Evolutionary conservation across 2,113 vertebrate genomes (phyloP).

Genomic region (Aegotheles bennettii): DNA sequence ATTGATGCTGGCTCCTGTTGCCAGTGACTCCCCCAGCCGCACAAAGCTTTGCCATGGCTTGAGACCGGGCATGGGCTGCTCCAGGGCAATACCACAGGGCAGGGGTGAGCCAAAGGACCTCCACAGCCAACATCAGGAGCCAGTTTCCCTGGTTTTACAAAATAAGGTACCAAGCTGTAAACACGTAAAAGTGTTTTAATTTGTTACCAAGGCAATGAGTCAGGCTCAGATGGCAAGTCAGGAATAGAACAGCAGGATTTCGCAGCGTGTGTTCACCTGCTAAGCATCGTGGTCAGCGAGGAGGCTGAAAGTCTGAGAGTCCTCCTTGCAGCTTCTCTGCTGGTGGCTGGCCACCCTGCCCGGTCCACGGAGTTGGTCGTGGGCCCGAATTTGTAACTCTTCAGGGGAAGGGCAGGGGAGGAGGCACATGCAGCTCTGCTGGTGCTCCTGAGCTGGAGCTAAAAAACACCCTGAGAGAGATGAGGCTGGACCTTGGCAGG

Average conservation of each 20-base stretch:
- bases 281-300: neutral
- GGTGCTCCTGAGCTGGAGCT: neutral
- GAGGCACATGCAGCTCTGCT: neutral
- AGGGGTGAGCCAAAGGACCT: neutral
- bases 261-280: neutral
- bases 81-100: fast-evolving
- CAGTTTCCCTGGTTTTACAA: slow-evolving; percentile 50
- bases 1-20: no score
- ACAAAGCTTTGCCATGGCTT: neutral
- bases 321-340: neutral
- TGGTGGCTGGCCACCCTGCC: neutral
- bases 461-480: neutral
- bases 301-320: neutral
- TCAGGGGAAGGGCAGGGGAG: no score
- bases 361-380: fast-evolving
- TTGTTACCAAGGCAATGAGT: slow-evolving; percentile 74
- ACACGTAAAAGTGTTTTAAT: slow-evolving; percentile 59
- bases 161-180: slow-evolving; percentile 31
- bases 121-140: neutral
- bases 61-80: neutral
- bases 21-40: neutral
- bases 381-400: neutral
- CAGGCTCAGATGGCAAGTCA: slow-evolving; percentile 54
- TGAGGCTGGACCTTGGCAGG: neutral
- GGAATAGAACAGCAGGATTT: slow-evolving; percentile 54